Percentiles rank a stretch among this genome's conserved stretches.
Evolutionary conservation across 1,140 invertebrate genomes (phyloP).

Genomic region (Plectus sambesii): DNA sequence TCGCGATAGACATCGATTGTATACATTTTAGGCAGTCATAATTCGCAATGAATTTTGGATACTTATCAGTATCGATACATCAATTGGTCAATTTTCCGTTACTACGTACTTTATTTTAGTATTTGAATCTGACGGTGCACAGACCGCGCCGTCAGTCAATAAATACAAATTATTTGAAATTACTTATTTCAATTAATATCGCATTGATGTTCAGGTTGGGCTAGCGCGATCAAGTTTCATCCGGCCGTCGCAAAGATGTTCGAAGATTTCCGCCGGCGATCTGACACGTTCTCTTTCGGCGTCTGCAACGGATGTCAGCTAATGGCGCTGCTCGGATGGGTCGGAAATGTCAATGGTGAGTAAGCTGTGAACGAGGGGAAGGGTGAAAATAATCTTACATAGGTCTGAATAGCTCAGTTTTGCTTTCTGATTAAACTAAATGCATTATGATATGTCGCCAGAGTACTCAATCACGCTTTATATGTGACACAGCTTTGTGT

Average conservation of each 20-base stretch:
- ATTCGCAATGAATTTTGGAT: no score
- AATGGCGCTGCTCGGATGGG: conserved; percentile 62
- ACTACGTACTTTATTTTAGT: no score
- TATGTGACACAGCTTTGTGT: conserved; percentile 12
- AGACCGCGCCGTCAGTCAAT: no score
- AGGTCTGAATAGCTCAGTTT: neutral
- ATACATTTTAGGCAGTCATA: no score
- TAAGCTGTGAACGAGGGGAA: neutral
- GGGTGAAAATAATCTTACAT: neutral
- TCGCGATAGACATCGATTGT: conserved; percentile 1
- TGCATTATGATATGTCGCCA: neutral
- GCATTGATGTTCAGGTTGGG: conserved; percentile 60
- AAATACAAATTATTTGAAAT: no score
- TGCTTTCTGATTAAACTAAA: neutral
- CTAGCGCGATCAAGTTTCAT: conserved; percentile 71
- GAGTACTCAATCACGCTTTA: no score
- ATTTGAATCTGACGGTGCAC: no score
- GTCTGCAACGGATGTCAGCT: conserved; percentile 96
- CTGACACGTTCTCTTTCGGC: conserved; percentile 82
- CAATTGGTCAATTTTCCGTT: no score
- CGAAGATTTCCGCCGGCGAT: conserved; percentile 57
- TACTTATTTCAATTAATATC: neutral
- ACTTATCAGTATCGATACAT: no score
- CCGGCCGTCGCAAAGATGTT: conserved; percentile 59
- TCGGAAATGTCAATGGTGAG: conserved; percentile 39